A percentile compares a stretch with the other conserved stretches of the same genome.
phyloP scores from a whole-genome alignment of 2,888 invertebrate species.

The Colletes collaris region DNA sequence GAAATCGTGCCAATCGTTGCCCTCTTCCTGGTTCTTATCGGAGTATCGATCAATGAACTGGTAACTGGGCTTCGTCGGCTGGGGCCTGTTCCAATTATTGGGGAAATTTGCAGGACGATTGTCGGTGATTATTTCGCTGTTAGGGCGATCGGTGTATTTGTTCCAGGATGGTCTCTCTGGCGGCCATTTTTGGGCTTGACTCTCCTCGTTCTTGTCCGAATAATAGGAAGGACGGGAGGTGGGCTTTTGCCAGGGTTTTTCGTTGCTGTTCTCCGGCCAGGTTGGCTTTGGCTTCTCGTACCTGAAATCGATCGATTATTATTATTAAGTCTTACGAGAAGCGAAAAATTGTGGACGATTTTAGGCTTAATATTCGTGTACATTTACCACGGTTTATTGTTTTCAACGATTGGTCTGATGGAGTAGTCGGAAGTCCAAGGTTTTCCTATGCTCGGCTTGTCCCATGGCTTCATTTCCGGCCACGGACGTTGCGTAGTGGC shows the following conservation, averaged over 20 bases:
- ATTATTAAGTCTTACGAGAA: no score
- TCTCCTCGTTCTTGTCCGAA: constrained; percentile 74
- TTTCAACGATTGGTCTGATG: constrained; percentile 74
- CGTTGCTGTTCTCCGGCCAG: constrained; percentile 70
- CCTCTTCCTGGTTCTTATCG: constrained; percentile 63
- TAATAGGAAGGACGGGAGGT: constrained; percentile 68
- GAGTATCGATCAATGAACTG: constrained; percentile 67
- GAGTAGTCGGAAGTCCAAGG: constrained; percentile 77
- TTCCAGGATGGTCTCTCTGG: constrained; percentile 83
- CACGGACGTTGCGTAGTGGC: constrained; percentile 79
- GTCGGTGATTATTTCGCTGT: constrained; percentile 85
- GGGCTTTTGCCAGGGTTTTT: constrained; percentile 73
- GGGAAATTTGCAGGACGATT: constrained; percentile 85
- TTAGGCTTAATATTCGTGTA: constrained; percentile 33
- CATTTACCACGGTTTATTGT: constrained; percentile 75
- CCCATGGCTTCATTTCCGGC: constrained; percentile 80
- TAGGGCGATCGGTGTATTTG: constrained; percentile 77
- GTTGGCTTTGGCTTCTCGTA: constrained; percentile 78
- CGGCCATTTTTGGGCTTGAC: constrained; percentile 81
- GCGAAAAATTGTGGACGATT: neutral
- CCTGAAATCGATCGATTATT: constrained; percentile 61
- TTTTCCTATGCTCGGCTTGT: constrained; percentile 76
- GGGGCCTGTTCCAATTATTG: constrained; percentile 75
- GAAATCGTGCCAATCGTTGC: constrained; percentile 74
- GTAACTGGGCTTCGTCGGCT: constrained; percentile 66